phyloP scores from a whole-genome alignment of 2,797 vertebrate species.

The Rhinogobio ventralis region DNA sequence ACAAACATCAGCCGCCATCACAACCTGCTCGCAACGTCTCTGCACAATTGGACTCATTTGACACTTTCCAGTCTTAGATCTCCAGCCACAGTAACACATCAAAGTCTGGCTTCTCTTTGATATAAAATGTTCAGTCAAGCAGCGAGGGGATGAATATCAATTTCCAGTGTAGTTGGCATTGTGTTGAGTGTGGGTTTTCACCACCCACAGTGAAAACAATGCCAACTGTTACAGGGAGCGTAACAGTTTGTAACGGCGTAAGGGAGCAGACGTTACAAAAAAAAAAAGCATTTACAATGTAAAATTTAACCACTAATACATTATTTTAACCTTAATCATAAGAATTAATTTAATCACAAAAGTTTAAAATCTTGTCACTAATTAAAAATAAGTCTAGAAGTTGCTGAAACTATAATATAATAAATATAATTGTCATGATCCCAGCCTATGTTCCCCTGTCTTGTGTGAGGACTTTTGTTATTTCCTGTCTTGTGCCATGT shows the following conservation, averaged over 20 bases:
- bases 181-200: slow-evolving; percentile 23
- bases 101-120: slow-evolving; percentile 54
- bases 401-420: background rate
- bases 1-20: slow-evolving; percentile 1
- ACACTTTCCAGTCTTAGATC: slow-evolving; percentile 46
- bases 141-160: slow-evolving; percentile 45
- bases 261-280: background rate
- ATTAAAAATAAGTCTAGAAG: background rate
- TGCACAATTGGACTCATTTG: slow-evolving; percentile 27
- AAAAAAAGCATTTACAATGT: background rate
- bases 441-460: too few species aligned
- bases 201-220: too few species aligned
- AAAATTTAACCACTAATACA: background rate
- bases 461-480: too few species aligned
- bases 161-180: slow-evolving; percentile 35
- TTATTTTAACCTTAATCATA: background rate
- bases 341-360: background rate
- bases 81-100: slow-evolving; percentile 41
- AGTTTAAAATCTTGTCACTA: background rate
- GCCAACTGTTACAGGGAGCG: background rate
- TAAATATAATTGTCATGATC: too few species aligned
- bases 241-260: too few species aligned
- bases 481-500: too few species aligned
- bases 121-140: slow-evolving; percentile 48
- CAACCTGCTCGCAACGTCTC: background rate